Evolutionary conservation across 53 echinoderm and acorn worm genomes (phyloP).

Genomic region (Apostichopus leukothele): DNA sequence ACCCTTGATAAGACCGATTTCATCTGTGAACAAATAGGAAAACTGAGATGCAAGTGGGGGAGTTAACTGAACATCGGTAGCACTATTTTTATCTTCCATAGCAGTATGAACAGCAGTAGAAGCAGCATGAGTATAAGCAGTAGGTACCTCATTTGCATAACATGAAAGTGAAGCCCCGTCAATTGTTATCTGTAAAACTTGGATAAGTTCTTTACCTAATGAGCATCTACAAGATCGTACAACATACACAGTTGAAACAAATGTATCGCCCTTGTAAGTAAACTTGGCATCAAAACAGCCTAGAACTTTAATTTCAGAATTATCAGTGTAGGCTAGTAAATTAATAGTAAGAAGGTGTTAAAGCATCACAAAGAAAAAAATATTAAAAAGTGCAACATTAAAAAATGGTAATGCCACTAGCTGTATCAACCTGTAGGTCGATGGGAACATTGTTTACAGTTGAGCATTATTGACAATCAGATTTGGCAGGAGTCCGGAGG

Average conservation of each 20-base stretch:
- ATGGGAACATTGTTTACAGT: background rate
- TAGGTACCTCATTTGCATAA: background rate
- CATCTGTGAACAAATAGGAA: background rate
- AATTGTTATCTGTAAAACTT: background rate
- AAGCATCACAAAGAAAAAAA: background rate
- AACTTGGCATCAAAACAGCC: background rate
- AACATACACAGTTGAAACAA: background rate
- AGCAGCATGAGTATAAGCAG: background rate
- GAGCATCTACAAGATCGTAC: background rate
- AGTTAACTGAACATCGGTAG: background rate
- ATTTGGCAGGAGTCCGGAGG: no score
- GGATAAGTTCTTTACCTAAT: conserved; percentile 20
- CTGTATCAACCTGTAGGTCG: background rate
- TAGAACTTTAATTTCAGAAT: background rate
- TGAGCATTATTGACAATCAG: no score
- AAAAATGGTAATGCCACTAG: conserved; percentile 7
- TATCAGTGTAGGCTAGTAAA: background rate
- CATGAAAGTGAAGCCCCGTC: conserved; percentile 12
- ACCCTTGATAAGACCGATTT: background rate
- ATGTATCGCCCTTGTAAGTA: background rate
- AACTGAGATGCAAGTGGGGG: background rate
- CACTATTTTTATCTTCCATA: rapidly evolving
- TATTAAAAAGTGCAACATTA: background rate
- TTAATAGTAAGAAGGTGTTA: background rate
- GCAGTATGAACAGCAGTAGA: background rate